A percentile compares a stretch with the other conserved stretches of the same genome.
These are phyloP conservation scores for Anoplius nigerrimus DNA, from an alignment of 2,888 invertebrate genomes.

Conservation along the genomic window DNA sequence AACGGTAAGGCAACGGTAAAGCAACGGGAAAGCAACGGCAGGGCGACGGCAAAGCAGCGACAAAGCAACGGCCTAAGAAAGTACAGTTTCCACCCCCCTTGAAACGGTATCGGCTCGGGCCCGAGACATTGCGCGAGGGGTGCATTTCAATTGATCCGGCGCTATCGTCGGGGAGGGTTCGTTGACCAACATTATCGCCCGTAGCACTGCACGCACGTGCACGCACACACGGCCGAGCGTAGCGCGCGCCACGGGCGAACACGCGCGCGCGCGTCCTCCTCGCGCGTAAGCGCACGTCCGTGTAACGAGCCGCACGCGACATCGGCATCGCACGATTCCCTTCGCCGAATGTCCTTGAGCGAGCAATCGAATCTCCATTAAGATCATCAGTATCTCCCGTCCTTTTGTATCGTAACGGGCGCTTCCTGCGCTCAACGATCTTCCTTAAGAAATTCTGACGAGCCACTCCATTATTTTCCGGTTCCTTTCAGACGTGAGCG, in stretches of 20 bases:
- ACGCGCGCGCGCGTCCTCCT: background rate
- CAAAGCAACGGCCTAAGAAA: constrained; percentile 16
- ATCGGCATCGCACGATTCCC: background rate
- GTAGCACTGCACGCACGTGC: background rate
- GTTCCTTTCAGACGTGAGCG: constrained; percentile 11
- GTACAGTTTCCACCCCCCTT: constrained; percentile 27
- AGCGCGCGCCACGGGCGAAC: background rate
- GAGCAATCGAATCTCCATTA: constrained; percentile 35
- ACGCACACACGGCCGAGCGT: constrained; percentile 26
- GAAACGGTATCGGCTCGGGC: constrained; percentile 37
- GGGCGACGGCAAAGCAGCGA: no score
- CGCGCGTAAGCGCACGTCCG: background rate
- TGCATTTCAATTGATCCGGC: constrained; percentile 55
- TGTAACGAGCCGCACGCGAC: constrained; percentile 15
- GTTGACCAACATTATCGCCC: constrained; percentile 49
- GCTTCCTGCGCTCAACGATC: constrained; percentile 10
- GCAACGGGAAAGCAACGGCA: no score
- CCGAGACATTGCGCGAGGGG: constrained; percentile 36
- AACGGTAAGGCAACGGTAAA: no score
- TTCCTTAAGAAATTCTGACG: constrained; percentile 13
- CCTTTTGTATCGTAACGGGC: constrained; percentile 20
- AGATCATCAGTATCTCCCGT: constrained; percentile 14
- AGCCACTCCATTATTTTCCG: constrained; percentile 22
- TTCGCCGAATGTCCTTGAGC: constrained; percentile 26
- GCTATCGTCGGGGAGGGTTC: constrained; percentile 41